A percentile compares a stretch with the other conserved stretches of the same genome.
phyloP scores from a whole-genome alignment of 1,140 invertebrate genomes.

The Drosophila bocki region DNA sequence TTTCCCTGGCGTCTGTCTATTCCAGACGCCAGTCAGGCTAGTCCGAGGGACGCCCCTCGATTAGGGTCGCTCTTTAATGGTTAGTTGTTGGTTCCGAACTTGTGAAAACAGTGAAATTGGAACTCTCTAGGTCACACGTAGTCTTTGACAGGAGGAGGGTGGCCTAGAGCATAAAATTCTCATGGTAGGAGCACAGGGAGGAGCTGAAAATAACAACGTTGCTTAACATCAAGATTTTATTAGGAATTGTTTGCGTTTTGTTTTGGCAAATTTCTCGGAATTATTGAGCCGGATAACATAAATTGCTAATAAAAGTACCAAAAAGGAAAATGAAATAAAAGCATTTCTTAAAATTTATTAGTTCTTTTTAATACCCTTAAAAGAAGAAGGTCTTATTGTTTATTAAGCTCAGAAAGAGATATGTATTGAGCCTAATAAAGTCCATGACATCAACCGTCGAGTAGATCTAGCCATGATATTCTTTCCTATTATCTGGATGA shows the following conservation, averaged over 20 bases:
- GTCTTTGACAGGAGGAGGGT: neutral
- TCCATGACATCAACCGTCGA: neutral
- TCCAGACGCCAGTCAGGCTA: slow-evolving; percentile 62
- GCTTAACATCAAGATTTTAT: neutral
- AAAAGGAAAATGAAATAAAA: neutral
- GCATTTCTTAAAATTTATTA: neutral
- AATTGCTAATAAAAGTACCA: neutral
- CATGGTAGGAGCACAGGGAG: neutral
- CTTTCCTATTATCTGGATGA: too few species aligned
- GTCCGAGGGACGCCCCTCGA: slow-evolving; percentile 55
- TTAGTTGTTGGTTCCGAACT: slow-evolving; percentile 38
- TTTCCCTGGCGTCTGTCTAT: slow-evolving; percentile 32
- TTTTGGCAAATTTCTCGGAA: too few species aligned
- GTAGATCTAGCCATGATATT: neutral
- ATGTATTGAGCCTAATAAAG: neutral
- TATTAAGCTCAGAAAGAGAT: neutral
- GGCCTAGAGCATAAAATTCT: neutral
- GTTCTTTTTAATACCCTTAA: too few species aligned
- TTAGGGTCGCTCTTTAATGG: slow-evolving; percentile 1
- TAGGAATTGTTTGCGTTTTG: neutral
- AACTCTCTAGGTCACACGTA: slow-evolving; percentile 2
- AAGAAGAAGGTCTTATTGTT: too few species aligned
- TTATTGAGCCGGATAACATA: neutral
- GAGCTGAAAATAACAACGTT: neutral
- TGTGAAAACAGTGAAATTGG: slow-evolving; percentile 26